These are phyloP conservation scores for Candidula unifasciata DNA, from an alignment of 2,888 invertebrate genomes.

Conservation along the genomic window DNA sequence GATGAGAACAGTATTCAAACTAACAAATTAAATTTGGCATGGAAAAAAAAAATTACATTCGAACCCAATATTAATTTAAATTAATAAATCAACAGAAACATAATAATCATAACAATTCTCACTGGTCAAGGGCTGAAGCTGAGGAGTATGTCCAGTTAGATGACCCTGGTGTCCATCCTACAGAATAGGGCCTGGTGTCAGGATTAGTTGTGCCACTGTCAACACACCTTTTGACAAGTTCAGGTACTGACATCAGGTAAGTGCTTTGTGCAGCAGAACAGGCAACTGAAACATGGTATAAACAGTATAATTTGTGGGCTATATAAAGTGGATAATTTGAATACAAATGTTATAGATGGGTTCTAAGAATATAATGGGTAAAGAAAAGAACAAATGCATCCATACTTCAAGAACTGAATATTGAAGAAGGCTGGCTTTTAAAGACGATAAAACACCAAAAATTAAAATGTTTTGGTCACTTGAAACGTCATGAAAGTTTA, in stretches of 20 bases:
- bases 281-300: slow-evolving; percentile 44
- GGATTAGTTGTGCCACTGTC: slow-evolving; percentile 27
- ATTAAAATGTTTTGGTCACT: too few species aligned
- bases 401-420: too few species aligned
- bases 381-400: too few species aligned
- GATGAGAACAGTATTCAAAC: too few species aligned
- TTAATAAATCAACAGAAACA: background rate
- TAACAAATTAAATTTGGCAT: too few species aligned
- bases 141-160: slow-evolving; percentile 72
- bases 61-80: background rate
- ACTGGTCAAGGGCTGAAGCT: slow-evolving; percentile 59
- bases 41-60: background rate
- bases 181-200: slow-evolving; percentile 61
- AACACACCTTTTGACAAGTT: slow-evolving; percentile 38
- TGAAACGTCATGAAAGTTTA: too few species aligned
- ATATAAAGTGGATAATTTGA: too few species aligned
- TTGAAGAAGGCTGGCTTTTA: too few species aligned
- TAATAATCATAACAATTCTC: background rate
- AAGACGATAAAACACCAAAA: too few species aligned
- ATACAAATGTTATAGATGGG: too few species aligned
- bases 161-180: slow-evolving; percentile 62
- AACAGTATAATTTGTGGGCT: too few species aligned
- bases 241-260: slow-evolving; percentile 14
- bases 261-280: slow-evolving; percentile 34
- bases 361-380: too few species aligned